A percentile compares a stretch with the other conserved stretches of the same genome.
phyloP scores from a whole-genome alignment of 2,113 vertebrate genomes.

The Manacus vitellinus region DNA sequence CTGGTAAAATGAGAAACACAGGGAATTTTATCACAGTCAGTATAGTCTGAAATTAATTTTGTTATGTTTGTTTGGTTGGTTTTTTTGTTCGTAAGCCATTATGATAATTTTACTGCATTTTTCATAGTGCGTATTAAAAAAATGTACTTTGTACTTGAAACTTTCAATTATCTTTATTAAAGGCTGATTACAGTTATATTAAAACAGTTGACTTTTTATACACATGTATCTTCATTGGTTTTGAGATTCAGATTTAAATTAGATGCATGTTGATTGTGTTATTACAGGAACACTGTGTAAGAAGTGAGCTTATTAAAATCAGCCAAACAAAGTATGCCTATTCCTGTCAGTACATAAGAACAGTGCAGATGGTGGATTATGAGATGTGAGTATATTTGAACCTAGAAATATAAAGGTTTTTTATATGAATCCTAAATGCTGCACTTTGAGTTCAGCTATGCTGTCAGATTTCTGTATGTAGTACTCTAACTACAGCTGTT shows the following conservation, averaged over 20 bases:
- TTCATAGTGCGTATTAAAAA: neutral
- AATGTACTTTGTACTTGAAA: neutral
- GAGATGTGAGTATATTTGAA: slow-evolving; percentile 70
- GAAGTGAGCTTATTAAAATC: slow-evolving; percentile 81
- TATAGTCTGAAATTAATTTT: neutral
- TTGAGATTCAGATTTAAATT: neutral
- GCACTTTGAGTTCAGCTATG: neutral
- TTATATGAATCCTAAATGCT: neutral
- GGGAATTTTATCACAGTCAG: neutral
- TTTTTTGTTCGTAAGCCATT: neutral
- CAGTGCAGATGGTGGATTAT: slow-evolving; percentile 24
- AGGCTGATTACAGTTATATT: neutral
- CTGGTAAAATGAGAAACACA: neutral
- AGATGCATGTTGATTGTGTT: neutral
- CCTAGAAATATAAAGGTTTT: neutral
- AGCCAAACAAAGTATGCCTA: slow-evolving; percentile 75
- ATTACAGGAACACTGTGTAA: slow-evolving; percentile 76
- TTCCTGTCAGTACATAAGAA: slow-evolving; percentile 76
- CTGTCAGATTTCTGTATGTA: neutral
- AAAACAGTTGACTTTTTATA: neutral
- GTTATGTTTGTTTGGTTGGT: neutral
- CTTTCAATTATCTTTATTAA: neutral
- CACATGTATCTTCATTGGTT: neutral
- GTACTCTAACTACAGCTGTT: neutral
- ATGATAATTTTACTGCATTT: neutral